These are phyloP conservation scores for Nothoprocta perdicaria DNA, from an alignment of 2,113 vertebrate species.

Conservation along the genomic window DNA sequence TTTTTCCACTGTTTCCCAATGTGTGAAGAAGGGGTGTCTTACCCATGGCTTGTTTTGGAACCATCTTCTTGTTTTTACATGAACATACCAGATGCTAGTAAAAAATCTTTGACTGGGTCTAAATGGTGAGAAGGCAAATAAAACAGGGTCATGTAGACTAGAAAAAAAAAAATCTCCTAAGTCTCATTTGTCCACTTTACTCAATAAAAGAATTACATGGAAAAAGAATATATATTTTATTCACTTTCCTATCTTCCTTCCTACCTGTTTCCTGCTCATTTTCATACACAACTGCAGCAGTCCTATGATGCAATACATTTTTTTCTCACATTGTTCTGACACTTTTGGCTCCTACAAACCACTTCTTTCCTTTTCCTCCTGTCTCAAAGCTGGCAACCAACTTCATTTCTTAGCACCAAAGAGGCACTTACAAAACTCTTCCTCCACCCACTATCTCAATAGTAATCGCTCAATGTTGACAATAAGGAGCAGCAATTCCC, in stretches of 20 bases:
- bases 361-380: slow-evolving; percentile 25
- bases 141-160: background rate
- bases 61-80: background rate
- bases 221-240: background rate
- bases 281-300: background rate
- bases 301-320: background rate
- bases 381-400: slow-evolving; percentile 10
- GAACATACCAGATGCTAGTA: background rate
- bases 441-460: background rate
- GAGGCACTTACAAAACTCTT: background rate
- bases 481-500: slow-evolving; percentile 6
- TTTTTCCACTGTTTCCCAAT: background rate
- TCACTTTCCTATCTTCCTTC: slow-evolving; percentile 29
- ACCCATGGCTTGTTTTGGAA: background rate
- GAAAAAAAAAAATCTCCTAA: no score
- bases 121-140: background rate
- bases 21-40: background rate
- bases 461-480: background rate
- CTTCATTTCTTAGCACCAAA: slow-evolving; percentile 4
- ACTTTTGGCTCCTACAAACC: background rate
- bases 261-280: slow-evolving; percentile 13
- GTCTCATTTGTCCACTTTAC: background rate
- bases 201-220: background rate
- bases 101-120: background rate
- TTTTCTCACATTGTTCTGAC: slow-evolving; percentile 19